Evolutionary conservation across 2,113 vertebrate genomes (phyloP), one percentile per base, ranked within the genome.

Genomic region (Strix aluco): DNA sequence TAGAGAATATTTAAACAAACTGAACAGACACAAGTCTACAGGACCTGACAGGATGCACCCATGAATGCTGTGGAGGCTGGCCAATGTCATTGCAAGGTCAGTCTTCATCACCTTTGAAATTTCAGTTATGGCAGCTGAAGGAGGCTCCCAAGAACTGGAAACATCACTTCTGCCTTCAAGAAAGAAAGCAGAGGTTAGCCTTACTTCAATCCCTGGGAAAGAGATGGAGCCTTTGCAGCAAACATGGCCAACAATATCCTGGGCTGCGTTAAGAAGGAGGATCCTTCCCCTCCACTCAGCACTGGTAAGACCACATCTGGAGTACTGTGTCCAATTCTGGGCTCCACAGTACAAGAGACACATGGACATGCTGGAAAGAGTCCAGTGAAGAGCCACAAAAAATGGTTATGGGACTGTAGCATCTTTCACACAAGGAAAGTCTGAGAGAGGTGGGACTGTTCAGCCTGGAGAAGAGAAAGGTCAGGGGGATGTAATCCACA

Each of bases 171-270:
- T 36, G 46, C 51, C 27, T 71, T 63, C 54, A 52, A 20, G 36
- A 57, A 54, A 54, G 47, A 54, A 51, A 77, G 46, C 20, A 47
- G 30, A 55, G 15, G n/a, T 80, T n/a, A 63, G 40, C 8, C n/a
- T 51, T 58, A 29, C 42, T 5, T 59, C 23, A 49, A 12, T 21
- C 17, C 14, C 13, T 47, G 29, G 15, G 29, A 63, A 63, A 88
- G 66, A 72, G 40, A n/a, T 25, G 15, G 19, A 63, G 8, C 23
- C 34, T 12, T 80, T 63, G 49, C 34, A 55, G 19, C 29, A 55
- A 71, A 54, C 1, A 1, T 0, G 1, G 18, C 23, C 34, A 55
- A 21, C 6, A 9, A 6, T 72, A 30, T 26, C 34, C 59, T 14
- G 22, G 27, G 9, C 13, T 65, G 59, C 70, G 18, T 9, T 36